These are phyloP conservation scores for Karalla daura DNA, from an alignment of 2,797 vertebrate genomes.

Conservation along the genomic window DNA sequence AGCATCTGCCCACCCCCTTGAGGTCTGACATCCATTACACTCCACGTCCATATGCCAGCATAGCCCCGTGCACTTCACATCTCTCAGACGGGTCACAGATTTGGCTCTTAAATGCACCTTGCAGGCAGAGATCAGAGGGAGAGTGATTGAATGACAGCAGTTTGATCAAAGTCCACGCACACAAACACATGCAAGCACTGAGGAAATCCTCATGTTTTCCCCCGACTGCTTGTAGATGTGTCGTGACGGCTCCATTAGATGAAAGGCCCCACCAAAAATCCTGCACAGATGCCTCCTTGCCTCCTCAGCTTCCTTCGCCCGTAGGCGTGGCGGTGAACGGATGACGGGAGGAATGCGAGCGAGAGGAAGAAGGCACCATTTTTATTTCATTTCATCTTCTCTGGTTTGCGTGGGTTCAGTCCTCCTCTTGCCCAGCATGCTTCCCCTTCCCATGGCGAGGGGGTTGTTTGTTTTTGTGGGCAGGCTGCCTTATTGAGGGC, in stretches of 20 bases:
- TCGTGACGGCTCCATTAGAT: conserved; percentile 54
- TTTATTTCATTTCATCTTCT: conserved; percentile 46
- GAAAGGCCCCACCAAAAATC: conserved; percentile 38
- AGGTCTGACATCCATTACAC: conserved; percentile 63
- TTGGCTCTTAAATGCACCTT: conserved; percentile 62
- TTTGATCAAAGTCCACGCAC: conserved; percentile 65
- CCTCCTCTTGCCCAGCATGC: conserved; percentile 54
- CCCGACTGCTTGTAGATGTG: conserved; percentile 42
- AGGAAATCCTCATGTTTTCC: conserved; percentile 54
- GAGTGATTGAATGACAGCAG: conserved; percentile 67
- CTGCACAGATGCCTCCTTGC: conserved; percentile 48
- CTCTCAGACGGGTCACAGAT: conserved; percentile 67
- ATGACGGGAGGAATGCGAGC: conserved; percentile 31
- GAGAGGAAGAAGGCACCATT: conserved; percentile 32
- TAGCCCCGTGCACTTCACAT: conserved; percentile 51
- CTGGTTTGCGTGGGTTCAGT: conserved; percentile 39
- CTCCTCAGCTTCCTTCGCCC: conserved; percentile 42
- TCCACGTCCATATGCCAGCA: conserved; percentile 51
- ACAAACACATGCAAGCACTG: conserved; percentile 29
- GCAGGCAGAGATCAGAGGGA: conserved; percentile 71
- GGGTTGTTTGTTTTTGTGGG: conserved; percentile 63
- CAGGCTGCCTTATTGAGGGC: conserved; percentile 59
- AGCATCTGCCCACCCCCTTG: conserved; percentile 61
- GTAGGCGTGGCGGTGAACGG: conserved; percentile 26
- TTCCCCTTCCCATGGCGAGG: conserved; percentile 43